Percentiles rank a stretch among this genome's conserved stretches.
These are phyloP conservation scores for Germaria angustata DNA, from an alignment of 2,888 invertebrate genomes.

Conservation along the genomic window DNA sequence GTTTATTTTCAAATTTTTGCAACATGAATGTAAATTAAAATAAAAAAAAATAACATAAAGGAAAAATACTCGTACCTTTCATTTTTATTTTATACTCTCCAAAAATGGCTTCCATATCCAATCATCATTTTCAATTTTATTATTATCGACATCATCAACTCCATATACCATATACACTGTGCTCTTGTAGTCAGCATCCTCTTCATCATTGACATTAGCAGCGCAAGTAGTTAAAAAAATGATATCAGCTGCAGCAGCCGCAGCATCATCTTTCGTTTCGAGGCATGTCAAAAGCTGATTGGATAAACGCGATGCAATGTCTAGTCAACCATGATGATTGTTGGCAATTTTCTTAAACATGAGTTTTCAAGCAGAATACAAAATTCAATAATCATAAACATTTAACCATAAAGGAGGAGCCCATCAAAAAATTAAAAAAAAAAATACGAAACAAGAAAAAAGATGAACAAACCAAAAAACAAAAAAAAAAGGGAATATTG, in stretches of 20 bases:
- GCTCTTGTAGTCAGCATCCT: background rate
- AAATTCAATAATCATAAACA: conserved; percentile 67
- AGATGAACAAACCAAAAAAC: conserved; percentile 9
- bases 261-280: conserved; percentile 49
- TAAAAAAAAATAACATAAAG: conserved; percentile 45
- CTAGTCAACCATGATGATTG: conserved; percentile 67
- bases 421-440: conserved; percentile 40
- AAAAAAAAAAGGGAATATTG: conserved; percentile 18
- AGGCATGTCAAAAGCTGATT: conserved; percentile 66
- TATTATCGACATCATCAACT: conserved; percentile 58
- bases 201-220: conserved; percentile 30
- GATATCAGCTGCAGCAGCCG: conserved; percentile 14
- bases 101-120: conserved; percentile 65
- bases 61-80: too few species aligned
- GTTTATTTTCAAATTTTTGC: background rate
- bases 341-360: conserved; percentile 65
- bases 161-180: conserved; percentile 30
- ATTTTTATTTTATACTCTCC: conserved; percentile 45
- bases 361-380: conserved; percentile 62
- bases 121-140: conserved; percentile 64
- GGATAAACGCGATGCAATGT: conserved; percentile 66
- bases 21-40: conserved; percentile 24
- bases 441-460: background rate
- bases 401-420: conserved; percentile 67
- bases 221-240: conserved; percentile 24